Base-by-base conservation (phyloP, 92 coral and sea anemone species). In the Actinernus sp. region DNA sequence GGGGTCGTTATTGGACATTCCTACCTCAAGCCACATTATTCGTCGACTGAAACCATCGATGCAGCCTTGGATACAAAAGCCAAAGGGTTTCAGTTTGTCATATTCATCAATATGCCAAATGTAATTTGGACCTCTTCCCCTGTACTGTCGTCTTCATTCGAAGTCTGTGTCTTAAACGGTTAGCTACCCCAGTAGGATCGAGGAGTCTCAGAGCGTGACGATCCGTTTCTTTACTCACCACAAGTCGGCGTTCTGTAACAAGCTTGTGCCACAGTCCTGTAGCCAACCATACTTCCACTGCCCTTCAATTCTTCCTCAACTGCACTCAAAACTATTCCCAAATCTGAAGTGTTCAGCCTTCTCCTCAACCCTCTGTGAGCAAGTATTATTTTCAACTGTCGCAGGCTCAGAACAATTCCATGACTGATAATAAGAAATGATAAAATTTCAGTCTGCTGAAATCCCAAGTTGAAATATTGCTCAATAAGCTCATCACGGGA, bases 371-470 rank as follows among this genome's bases (percentile, higher is more conserved):
- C 83, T 49, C 61, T 74, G 37, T 30, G 58, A 58, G 63, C 65
- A 28, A 78, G 82, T 55, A 78, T 59, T 73, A 73, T 53, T 63
- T 70, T 85, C 7, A 72, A 26, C 72, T 85, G 82, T 67, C 89
- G 43, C 26, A 83, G 57, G 30, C 86, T 78, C 40, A 78, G 86
- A 58, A 48, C 73, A 55, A 78, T n/a, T 13, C 20, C 27, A 21
- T 49, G 55, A 2, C 10, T 2, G 3, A 49, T 12, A n/a, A 49
- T 13, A 22, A 49, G 55, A 18, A 26, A 49, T 4, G 55, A 49
- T 2, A 49, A 31, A n/a, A 49, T 49, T n/a, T 49, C 55, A 1
- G 24, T 3, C 4, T 49, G 28, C 2, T 49, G 2, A 18, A 8
- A 49, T 49, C 55, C 55, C 3, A 6, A 3, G 1, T 20, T 12